Percentiles rank a stretch among this genome's conserved stretches.
Evolutionary conservation across 2,797 vertebrate species (phyloP).

Genomic region (Hybognathus amarus): DNA sequence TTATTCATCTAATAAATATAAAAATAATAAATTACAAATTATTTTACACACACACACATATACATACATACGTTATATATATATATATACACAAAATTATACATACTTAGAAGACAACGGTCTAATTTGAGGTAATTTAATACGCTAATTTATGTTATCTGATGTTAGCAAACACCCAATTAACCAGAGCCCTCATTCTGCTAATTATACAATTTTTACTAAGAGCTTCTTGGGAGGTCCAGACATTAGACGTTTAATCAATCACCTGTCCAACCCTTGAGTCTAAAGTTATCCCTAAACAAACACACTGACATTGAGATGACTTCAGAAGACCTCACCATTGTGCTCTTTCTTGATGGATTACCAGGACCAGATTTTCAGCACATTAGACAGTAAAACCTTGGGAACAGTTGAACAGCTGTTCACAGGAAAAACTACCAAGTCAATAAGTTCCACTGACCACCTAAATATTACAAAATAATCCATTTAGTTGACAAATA

Average conservation of each 20-base stretch:
- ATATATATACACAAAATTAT: not conserved
- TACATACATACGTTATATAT: too few relatives aligned
- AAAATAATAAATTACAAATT: too few relatives aligned
- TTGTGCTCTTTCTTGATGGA: not conserved
- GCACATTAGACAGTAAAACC: slow-evolving; percentile 30
- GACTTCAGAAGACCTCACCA: slow-evolving; percentile 10
- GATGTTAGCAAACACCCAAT: not conserved
- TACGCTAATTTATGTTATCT: not conserved
- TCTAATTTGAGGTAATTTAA: not conserved
- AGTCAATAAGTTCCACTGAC: not conserved
- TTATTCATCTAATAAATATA: too few relatives aligned
- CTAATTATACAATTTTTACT: not conserved
- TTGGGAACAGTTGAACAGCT: slow-evolving; percentile 45
- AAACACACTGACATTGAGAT: slow-evolving; percentile 5
- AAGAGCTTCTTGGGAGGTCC: slow-evolving; percentile 11
- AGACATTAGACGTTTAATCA: slow-evolving; percentile 1
- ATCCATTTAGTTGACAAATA: not conserved
- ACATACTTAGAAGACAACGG: not conserved
- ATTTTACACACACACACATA: too few relatives aligned
- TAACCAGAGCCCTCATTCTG: not conserved
- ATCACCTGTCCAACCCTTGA: not conserved
- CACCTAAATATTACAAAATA: not conserved
- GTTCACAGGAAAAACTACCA: slow-evolving; percentile 16
- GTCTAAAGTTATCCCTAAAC: slow-evolving; percentile 17
- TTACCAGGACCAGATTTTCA: not conserved